phyloP scores from a whole-genome alignment of 2,888 invertebrate genomes.

The Aphelenchoides bicaudatus region DNA sequence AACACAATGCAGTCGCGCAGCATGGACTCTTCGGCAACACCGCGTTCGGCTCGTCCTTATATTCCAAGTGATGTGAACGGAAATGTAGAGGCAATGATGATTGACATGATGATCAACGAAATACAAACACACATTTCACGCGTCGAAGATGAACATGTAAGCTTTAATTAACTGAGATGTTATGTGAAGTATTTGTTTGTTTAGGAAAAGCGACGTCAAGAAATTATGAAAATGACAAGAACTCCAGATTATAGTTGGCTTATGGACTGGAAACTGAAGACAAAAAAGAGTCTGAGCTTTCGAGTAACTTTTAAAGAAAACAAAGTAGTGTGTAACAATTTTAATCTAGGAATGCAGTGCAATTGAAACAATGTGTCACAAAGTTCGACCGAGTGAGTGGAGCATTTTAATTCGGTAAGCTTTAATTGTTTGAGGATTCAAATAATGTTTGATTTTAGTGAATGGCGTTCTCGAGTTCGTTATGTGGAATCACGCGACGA shows the following conservation, averaged over 20 bases:
- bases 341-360: constrained; percentile 34
- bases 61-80: constrained; percentile 19
- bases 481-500: constrained; percentile 33
- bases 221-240: constrained; percentile 25
- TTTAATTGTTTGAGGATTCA: too few relatives aligned
- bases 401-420: constrained; percentile 32
- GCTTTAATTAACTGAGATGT: neutral
- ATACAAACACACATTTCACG: constrained; percentile 37
- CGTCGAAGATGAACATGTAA: constrained; percentile 33
- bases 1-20: too few relatives aligned
- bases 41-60: constrained; percentile 29
- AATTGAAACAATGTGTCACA: constrained; percentile 37
- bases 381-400: constrained; percentile 37
- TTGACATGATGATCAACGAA: constrained; percentile 36
- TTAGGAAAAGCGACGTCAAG: constrained; percentile 36
- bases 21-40: constrained; percentile 11
- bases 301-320: constrained; percentile 24
- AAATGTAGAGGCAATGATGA: constrained; percentile 27
- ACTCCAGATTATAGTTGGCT: constrained; percentile 42
- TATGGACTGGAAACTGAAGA: constrained; percentile 38
- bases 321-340: constrained; percentile 11
- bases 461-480: constrained; percentile 34
- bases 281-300: constrained; percentile 34
- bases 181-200: constrained; percentile 4
- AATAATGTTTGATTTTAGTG: too few relatives aligned